Conservation (phyloP, 30 jellyfish, hydroid and myxozoan species). For the Chironex yamaguchii region DNA sequence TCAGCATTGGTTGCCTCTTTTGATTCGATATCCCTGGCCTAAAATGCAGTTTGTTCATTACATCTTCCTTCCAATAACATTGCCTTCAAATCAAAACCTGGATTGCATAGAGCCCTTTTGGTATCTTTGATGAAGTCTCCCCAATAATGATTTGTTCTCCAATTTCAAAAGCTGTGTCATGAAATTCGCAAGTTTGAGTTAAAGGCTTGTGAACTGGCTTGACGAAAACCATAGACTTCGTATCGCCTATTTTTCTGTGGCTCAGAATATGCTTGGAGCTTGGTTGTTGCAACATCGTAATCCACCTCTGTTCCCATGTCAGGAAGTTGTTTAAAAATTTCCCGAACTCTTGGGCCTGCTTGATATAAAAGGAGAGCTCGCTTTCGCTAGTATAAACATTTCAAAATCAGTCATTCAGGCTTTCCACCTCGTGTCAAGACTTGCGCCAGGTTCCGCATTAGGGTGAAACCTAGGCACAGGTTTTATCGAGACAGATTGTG, state of each 20-base stretch:
- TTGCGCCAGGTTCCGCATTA: conserved; percentile 28
- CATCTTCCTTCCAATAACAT: conserved; percentile 56
- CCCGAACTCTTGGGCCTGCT: conserved; percentile 50
- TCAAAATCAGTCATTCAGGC: conserved; percentile 43
- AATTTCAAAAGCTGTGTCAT: conserved; percentile 19
- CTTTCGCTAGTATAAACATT: conserved; percentile 31
- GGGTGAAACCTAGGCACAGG: conserved; percentile 43
- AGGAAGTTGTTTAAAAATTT: conserved; percentile 12
- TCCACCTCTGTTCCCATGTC: conserved; percentile 11
- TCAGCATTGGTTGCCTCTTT: neutral
- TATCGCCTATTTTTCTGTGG: conserved; percentile 52
- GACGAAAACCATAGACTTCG: conserved; percentile 38
- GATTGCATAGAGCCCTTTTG: conserved; percentile 38
- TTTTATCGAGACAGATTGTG: neutral
- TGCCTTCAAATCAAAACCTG: conserved; percentile 11
- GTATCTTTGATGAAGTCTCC: conserved; percentile 36
- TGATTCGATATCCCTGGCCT: conserved; percentile 12
- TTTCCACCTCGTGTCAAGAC: conserved; percentile 50
- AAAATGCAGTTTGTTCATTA: conserved; percentile 24
- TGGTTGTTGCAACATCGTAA: conserved; percentile 25
- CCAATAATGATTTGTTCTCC: conserved; percentile 25
- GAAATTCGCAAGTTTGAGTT: conserved; percentile 41
- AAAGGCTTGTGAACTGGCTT: conserved; percentile 15
- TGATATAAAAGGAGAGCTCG: conserved; percentile 28
- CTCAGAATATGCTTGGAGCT: conserved; percentile 11